Conservation (phyloP, 2,888 invertebrate genomes). For the Vannuccia rotundouncinata region DNA sequence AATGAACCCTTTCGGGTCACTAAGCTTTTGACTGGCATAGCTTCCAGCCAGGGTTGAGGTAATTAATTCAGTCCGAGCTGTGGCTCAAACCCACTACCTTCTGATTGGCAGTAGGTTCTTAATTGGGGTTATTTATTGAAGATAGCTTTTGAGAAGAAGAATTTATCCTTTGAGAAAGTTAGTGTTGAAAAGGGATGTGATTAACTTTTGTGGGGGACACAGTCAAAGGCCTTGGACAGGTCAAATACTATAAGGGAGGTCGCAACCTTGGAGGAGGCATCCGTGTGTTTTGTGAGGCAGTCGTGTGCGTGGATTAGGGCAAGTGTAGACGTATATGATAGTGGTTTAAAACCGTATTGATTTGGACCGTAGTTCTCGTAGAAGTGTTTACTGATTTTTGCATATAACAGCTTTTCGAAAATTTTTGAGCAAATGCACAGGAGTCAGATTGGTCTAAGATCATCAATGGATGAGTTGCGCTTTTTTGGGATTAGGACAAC, state of each 20-base stretch:
- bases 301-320: constrained; percentile 17
- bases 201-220: constrained; percentile 6
- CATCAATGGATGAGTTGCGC: neutral
- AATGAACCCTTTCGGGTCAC: too few species aligned
- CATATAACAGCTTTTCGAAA: neutral
- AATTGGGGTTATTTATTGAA: neutral
- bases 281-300: neutral
- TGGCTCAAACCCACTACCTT: too few species aligned
- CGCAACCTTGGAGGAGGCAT: neutral
- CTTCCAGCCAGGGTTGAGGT: too few species aligned
- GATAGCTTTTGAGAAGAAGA: neutral
- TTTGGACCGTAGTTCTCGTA: neutral
- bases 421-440: neutral
- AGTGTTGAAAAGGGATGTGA: constrained; percentile 7
- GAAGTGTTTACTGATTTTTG: constrained; percentile 2
- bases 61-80: too few species aligned
- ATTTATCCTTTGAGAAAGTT: neutral
- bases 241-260: constrained; percentile 14
- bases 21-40: too few species aligned
- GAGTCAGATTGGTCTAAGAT: neutral
- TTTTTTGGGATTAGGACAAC: constrained; percentile 13
- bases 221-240: constrained; percentile 17
- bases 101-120: too few species aligned
- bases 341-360: constrained; percentile 11
- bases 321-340: neutral